Base-by-base conservation (phyloP, 1,140 invertebrate genomes). In the Drosophila lini region DNA sequence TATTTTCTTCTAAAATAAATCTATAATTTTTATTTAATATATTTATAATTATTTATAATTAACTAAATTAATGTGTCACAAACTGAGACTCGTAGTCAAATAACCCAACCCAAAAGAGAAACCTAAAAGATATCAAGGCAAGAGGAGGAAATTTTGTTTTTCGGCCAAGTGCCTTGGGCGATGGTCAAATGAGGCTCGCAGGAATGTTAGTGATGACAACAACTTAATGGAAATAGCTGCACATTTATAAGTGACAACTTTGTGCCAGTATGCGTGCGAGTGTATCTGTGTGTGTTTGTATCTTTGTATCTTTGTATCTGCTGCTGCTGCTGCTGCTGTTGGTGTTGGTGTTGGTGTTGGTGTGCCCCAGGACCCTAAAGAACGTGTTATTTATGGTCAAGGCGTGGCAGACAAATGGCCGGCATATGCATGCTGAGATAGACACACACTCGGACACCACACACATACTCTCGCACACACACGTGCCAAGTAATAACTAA, bases 161-260 rank as follows among this genome's bases (percentile, higher is more conserved):
- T 55, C 52, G 71, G 62, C 62, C 81, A 85, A 80, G 74, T 78
- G 74, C 52, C 57, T 68, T 41, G 63, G 62, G 53, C 55, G 55
- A 40, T 48, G 44, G 25, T 34, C 47, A 60, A 81, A 81, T 81
- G 83, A 56, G 62, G 61, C 70, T 82, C 83, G 70, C 76, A 81
- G 83, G 75, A 82, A 88, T 79, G 82, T 78, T 86, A 88, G 83
- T 88, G 83, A 88, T 88, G 83, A 88, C 83, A 88, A 88, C 84
- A 88, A 88, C 80, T 88, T 88, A 89, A 88, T 88, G 83, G 84
- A 88, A 88, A 88, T 88, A 80, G 81, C 80, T 88, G 75, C 84
- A 88, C 83, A 88, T 88, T 88, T 89, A 88, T 88, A 88, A 88
- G 83, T 88, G 83, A 88, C 83, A 88, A 88, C 83, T 89, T 70